Evolutionary conservation across 2,797 vertebrate genomes (phyloP).

Genomic region (Lepus oiostolus): DNA sequence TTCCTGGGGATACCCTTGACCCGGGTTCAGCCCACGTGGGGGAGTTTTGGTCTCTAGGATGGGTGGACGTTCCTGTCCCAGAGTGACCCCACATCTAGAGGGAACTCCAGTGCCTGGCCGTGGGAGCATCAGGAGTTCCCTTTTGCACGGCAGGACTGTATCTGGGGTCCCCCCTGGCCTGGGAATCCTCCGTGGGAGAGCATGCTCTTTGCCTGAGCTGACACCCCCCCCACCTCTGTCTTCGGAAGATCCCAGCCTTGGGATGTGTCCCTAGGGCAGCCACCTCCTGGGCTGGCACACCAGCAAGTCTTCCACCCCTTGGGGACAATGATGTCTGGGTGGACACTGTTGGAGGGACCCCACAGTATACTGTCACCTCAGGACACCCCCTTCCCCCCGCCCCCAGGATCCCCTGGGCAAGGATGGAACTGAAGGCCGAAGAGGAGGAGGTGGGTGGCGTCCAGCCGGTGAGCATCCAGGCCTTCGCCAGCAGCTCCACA

Average conservation of each 20-base stretch:
- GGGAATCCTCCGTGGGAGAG: slow-evolving; percentile 37
- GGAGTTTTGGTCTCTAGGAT: slow-evolving; percentile 61
- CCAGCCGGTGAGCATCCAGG: slow-evolving; percentile 95
- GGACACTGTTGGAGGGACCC: not conserved
- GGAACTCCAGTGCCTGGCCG: slow-evolving; percentile 76
- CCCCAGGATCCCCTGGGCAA: slow-evolving; percentile 81
- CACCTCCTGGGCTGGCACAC: slow-evolving; percentile 13
- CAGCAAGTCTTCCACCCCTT: not conserved
- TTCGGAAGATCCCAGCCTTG: slow-evolving; percentile 33
- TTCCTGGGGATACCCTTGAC: slow-evolving; percentile 56
- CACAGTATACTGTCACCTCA: not conserved
- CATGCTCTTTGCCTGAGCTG: slow-evolving; percentile 44
- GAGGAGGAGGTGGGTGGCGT: slow-evolving; percentile 95
- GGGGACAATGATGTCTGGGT: slow-evolving; percentile 42
- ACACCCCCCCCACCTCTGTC: not conserved
- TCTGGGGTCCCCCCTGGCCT: slow-evolving; percentile 60
- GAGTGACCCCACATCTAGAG: slow-evolving; percentile 82
- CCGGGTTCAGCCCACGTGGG: slow-evolving; percentile 23
- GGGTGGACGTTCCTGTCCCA: slow-evolving; percentile 79
- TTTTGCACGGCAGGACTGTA: not conserved
- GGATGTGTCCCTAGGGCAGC: not conserved
- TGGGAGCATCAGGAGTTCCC: slow-evolving; percentile 66
- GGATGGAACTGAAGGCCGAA: slow-evolving; percentile 97
- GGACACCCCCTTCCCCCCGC: not conserved
- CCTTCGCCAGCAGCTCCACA: slow-evolving; percentile 98